Evolutionary conservation across 2,797 vertebrate species (phyloP), one percentile per base, ranked within the genome.

Genomic region (Chromobotia macracanthus): DNA sequence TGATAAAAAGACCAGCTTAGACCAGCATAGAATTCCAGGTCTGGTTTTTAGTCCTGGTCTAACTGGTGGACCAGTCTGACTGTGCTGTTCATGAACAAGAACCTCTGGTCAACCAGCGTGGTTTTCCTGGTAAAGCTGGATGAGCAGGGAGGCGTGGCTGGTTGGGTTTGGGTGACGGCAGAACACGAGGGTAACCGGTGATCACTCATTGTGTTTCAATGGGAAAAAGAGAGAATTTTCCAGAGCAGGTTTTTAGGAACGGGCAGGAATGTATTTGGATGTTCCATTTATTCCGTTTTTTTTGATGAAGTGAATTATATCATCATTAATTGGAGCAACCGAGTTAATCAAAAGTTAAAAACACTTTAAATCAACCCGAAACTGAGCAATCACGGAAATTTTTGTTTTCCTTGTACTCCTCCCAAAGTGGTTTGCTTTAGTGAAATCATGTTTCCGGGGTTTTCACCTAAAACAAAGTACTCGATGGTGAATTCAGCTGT

Each of bases 401-500:
- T 50, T 19, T 3, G 18, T 51, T 35, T 73, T 23, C 25, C 67
- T 19, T 53, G 28, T 28, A 16, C 51, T 67, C 6, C 35, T 56
- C 8, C 64, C 74, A 56, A 19, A 67, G 41, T 19, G 50, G 18
- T 56, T 56, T 31, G 31, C 5, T 2, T 56, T 50, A 13, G 18
- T 76, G 21, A 76, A 67, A 55, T 56, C 35, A 41, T 41, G 48
- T 41, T 41, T 13, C 19, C 64, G 28, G 48, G 53, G 21, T 38
- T 75, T 75, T 76, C 50, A 46, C 2, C 23, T 46, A 0, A 44
- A 31, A 18, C 25, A 67, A 67, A 61, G 13, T 11, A n/a, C 58
- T 61, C 12, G 7, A 55, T 19, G 3, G 58, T 61, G 25, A 61
- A 61, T 16, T 58, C 55, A 16, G 13, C 56, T 60, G 56, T 60